Evolutionary conservation across 2,888 invertebrate species (phyloP).

Genomic region (Asteroscopus sphinx): DNA sequence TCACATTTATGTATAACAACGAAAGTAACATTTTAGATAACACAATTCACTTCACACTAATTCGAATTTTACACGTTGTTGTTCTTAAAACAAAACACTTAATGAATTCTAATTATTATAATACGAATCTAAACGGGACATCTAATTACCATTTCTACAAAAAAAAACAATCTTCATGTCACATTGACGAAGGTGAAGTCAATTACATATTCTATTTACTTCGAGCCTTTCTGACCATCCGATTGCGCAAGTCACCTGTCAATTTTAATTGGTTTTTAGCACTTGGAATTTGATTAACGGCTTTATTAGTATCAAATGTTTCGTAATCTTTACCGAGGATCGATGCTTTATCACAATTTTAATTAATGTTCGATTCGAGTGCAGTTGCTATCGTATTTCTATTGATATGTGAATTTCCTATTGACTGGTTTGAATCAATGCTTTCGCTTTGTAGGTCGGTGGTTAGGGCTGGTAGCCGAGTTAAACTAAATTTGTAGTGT

Average conservation of each 20-base stretch:
- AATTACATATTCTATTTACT: constrained; percentile 75
- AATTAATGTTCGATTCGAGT: constrained; percentile 74
- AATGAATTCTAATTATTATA: constrained; percentile 51
- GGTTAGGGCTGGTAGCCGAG: constrained; percentile 42
- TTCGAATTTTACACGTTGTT: constrained; percentile 18
- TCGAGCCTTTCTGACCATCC: constrained; percentile 67
- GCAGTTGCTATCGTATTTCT: constrained; percentile 66
- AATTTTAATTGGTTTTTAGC: constrained; percentile 82
- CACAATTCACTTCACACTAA: constrained; percentile 1
- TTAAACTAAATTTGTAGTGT: constrained; percentile 7
- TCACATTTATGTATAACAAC: too few relatives aligned
- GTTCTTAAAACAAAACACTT: constrained; percentile 41
- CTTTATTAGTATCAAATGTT: constrained; percentile 55
- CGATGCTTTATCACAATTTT: constrained; percentile 64
- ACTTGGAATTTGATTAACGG: constrained; percentile 61
- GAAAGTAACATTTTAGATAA: not conserved
- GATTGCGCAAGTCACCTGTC: constrained; percentile 74
- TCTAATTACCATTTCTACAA: constrained; percentile 62
- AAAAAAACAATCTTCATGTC: constrained; percentile 71
- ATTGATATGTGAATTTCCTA: constrained; percentile 64
- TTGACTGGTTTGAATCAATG: constrained; percentile 65
- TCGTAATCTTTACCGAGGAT: constrained; percentile 49
- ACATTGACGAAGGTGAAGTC: constrained; percentile 72
- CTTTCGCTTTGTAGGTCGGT: constrained; percentile 75
- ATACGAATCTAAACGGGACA: constrained; percentile 45